Evolutionary conservation across 1,140 invertebrate species (phyloP).

Genomic region (Lepidotrigona ventralis): DNA sequence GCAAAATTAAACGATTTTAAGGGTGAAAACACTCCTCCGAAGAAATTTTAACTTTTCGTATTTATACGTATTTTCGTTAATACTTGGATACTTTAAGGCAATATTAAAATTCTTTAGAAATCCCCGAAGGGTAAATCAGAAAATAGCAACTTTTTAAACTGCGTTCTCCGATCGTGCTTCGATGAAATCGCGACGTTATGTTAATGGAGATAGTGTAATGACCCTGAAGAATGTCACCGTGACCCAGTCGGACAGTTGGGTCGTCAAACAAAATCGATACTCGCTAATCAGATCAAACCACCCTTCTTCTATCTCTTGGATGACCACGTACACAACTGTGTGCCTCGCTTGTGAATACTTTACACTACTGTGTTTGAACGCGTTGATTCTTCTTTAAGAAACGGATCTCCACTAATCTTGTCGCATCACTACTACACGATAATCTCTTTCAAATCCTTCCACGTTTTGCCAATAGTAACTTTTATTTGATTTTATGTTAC

Average conservation of each 20-base stretch:
- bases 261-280: conserved; percentile 75
- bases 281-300: conserved; percentile 76
- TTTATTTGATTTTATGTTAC: background rate
- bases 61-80: too few relatives aligned
- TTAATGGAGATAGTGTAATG: conserved; percentile 54
- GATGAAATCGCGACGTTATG: conserved; percentile 24
- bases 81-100: background rate
- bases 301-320: conserved; percentile 64
- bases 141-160: background rate
- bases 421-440: background rate
- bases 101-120: background rate
- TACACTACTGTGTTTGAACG: background rate
- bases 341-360: background rate
- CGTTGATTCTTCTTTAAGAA: background rate
- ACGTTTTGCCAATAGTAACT: too few relatives aligned
- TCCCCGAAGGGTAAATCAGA: background rate
- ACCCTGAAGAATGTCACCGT: conserved; percentile 73
- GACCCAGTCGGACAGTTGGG: conserved; percentile 74
- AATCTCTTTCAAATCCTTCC: background rate
- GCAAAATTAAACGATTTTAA: too few relatives aligned
- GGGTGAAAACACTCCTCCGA: too few relatives aligned
- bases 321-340: conserved; percentile 59
- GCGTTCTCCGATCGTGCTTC: background rate
- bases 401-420: background rate
- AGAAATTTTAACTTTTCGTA: too few relatives aligned